Evolutionary conservation across 2,797 vertebrate species (phyloP), one percentile per base, ranked within the genome.

Genomic region (Vireo griseus): DNA sequence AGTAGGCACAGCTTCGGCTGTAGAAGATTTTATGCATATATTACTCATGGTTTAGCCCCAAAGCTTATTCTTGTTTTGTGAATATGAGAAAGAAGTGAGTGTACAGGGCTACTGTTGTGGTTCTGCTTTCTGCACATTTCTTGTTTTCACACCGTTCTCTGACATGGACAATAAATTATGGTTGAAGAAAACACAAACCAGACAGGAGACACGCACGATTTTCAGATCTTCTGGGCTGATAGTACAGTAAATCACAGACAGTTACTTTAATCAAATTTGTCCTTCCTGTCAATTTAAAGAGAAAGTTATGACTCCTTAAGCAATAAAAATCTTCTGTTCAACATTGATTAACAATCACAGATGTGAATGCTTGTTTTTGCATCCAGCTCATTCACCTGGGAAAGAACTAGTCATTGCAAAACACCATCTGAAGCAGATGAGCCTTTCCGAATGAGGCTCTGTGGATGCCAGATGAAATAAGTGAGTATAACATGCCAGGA

Each of bases 291-390:
- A 72, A 21, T 76, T 33, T 48, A 55, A 72, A 88, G 11, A 87
- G n/a, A 76, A 90, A 57, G 16, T n/a, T 55, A 75, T 21, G 11
- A 48, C 10, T 66, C 47, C 78, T 67, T 51, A 51, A 91, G 48
- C 31, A 84, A 68, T 50, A 78, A 71, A 91, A 87, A 42, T 45
- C 22, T 47, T 42, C 50, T 52, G 19, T n/a, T 80, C n/a, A 71
- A 22, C 17, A 69, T 0, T 48, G 35, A 69, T 58, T 86, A 88
- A 84, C n/a, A 94, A n/a, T 39, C 24, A 24, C 26, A 59, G 37
- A 52, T 67, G 7, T 28, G 24, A 73, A 78, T 22, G 12, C 33
- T 45, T 76, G 7, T 1, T 78, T 75, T 62, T 61, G 31, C 13
- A 62, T 52, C 79, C 57, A 80, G 19, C 8, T 57, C 10, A 57